Base-by-base conservation (phyloP, 2,888 invertebrate genomes). In the Scelioninae gen. 1 region DNA sequence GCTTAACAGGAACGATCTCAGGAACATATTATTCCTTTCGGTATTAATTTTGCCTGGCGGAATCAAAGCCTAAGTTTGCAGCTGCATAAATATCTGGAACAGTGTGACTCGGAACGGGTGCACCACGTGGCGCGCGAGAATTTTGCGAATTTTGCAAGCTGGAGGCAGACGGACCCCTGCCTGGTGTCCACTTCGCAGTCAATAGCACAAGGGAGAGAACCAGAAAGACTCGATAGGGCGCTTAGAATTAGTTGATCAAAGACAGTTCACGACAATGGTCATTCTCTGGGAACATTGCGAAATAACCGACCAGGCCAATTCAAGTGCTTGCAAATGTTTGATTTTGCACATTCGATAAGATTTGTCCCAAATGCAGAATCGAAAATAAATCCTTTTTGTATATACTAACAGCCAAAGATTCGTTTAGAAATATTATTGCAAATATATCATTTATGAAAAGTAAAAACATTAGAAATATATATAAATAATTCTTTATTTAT, bases 211-310 rank as follows among this genome's bases (percentile, higher is more conserved):
- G 66, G 72, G 65, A 58, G 66, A 66, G 43, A 72, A 72, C 79
- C 72, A 79, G 72, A 71, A 72, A 72, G 66, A 79, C 79, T 72
- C 72, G 71, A 78, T 66, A 58, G 72, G 72, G 72, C 16, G 72
- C 66, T 72, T 66, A 51, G 32, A 49, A 71, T 53, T 78, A 58
- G 55, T 53, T 51, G 58, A 65, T 79, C 66, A 79, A 72, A 72
- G 34, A 66, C 58, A 43, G 7, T 71, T 47, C 55, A 31, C 51
- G 66, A 79, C 63, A 79, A 79, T 66, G 66, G 40, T 23, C 51
- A 23, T 43, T 51, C 16, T 71, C 40, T 71, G 56, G 43, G 69
- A 65, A 65, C 31, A 71, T 63, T 58, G 15, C 60, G 15, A 7
- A 31, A 11, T 31, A 31, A 53, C 53, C 53, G n/a, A 53, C n/a